Conservation (phyloP, 1,140 invertebrate species). For the Drosophila guanche region DNA sequence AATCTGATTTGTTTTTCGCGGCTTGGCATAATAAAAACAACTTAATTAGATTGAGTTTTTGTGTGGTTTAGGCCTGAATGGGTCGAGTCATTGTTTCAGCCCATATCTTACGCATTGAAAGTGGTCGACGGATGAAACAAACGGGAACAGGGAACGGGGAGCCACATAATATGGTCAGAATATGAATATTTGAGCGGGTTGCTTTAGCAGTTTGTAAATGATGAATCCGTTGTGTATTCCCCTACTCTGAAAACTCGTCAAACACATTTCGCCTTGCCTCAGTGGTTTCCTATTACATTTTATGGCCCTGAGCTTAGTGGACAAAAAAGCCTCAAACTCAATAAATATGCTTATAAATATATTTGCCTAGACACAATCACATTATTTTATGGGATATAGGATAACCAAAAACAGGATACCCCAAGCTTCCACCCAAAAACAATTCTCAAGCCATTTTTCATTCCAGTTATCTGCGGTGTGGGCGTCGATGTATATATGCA, state of each 20-base stretch:
- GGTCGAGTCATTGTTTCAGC: constrained; percentile 9
- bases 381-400: constrained; percentile 60
- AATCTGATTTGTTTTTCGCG: constrained; percentile 74
- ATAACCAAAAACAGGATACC: constrained; percentile 16
- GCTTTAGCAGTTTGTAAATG: constrained; percentile 1
- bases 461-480: constrained; percentile 80
- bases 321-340: constrained; percentile 42
- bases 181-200: constrained; percentile 44
- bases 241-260: constrained; percentile 5
- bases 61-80: background rate
- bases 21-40: constrained; percentile 67
- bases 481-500: constrained; percentile 79
- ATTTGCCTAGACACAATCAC: constrained; percentile 50
- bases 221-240: background rate
- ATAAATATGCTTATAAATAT: constrained; percentile 59
- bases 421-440: background rate
- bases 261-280: constrained; percentile 33
- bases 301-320: constrained; percentile 44
- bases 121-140: constrained; percentile 20
- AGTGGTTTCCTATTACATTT: constrained; percentile 59
- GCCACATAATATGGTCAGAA: constrained; percentile 47
- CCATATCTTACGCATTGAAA: constrained; percentile 67
- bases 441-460: constrained; percentile 52
- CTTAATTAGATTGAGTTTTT: constrained; percentile 76
- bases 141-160: background rate